Conservation (phyloP, 2,888 invertebrate genomes). For the Silvanus unidentatus region DNA sequence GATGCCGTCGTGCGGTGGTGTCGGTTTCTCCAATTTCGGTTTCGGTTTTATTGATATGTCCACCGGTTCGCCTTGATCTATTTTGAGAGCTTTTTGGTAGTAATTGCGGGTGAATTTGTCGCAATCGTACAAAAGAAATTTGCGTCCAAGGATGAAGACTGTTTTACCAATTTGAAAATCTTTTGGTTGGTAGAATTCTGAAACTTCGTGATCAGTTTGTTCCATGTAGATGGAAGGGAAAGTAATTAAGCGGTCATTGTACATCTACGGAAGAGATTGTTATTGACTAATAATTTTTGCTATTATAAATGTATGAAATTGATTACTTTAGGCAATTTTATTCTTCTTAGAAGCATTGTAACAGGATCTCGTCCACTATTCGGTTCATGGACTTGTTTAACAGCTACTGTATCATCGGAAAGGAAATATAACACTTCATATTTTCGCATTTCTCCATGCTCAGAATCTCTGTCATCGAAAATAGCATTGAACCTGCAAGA, state of each 20-base stretch:
- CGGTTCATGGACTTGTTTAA: constrained; percentile 65
- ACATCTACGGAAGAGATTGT: constrained; percentile 31
- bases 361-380: constrained; percentile 75
- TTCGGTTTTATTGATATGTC: constrained; percentile 29
- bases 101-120: constrained; percentile 76
- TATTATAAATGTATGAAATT: not conserved
- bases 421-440: constrained; percentile 74
- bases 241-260: constrained; percentile 47
- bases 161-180: constrained; percentile 73
- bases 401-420: constrained; percentile 72
- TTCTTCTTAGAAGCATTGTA: constrained; percentile 66
- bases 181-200: constrained; percentile 70
- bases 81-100: constrained; percentile 48
- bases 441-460: constrained; percentile 53
- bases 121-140: constrained; percentile 72
- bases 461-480: constrained; percentile 60
- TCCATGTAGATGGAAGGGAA: constrained; percentile 67
- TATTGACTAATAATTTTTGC: constrained; percentile 3
- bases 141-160: constrained; percentile 61
- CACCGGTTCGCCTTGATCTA: constrained; percentile 44
- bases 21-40: constrained; percentile 28
- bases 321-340: constrained; percentile 62
- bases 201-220: constrained; percentile 62
- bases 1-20: constrained; percentile 67
- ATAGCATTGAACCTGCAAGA: constrained; percentile 57